Evolutionary conservation across 2,113 vertebrate species (phyloP), one percentile per base, ranked within the genome.

Genomic region (Centrocercus urophasianus): DNA sequence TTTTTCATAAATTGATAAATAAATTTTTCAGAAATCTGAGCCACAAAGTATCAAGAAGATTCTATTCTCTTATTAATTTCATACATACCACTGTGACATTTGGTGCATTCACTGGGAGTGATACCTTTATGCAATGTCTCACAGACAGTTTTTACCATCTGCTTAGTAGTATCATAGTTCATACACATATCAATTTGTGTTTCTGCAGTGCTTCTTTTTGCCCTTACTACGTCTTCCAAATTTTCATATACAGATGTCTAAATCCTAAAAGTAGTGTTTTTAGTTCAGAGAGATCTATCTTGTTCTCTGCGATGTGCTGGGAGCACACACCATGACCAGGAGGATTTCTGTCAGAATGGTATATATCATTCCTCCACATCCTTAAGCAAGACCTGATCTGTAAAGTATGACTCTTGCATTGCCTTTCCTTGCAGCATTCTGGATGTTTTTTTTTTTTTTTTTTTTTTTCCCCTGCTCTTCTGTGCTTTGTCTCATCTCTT

Each of bases 371-470:
- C 40, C 63, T 88, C 43, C 11, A 54, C 79, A 92, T 84, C 54
- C 84, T 92, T 50, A 79, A 94, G 83, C 28, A 86, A 89, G 64
- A 66, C 17, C 28, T 76, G 20, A 48, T 92, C 93, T 70, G 18
- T 89, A 71, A 80, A 66, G 20, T 54, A 72, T 50, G 28, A 30
- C 59, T 69, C 59, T 60, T 87, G 11, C 59, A 48, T 75, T 89
- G 54, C 78, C 56, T 89, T 54, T 52, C 40, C 65, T 89, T 65
- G 69, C 24, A 93, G 48, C 13, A 59, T 93, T 50, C 50, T 87
- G 11, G 7, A 7, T 52, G 25, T 0, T 40, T 42, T 56, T 18
- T 50, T 14, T 78, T 67, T 18, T 10, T 32, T 19, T 11, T 11
- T 19, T 60, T 6, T 24, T 9, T 15, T 8, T 24, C 9, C 20